Evolutionary conservation across 2,888 invertebrate species (phyloP), one percentile per base, ranked within the genome.

Genomic region (Caenorhabditis sp.): DNA sequence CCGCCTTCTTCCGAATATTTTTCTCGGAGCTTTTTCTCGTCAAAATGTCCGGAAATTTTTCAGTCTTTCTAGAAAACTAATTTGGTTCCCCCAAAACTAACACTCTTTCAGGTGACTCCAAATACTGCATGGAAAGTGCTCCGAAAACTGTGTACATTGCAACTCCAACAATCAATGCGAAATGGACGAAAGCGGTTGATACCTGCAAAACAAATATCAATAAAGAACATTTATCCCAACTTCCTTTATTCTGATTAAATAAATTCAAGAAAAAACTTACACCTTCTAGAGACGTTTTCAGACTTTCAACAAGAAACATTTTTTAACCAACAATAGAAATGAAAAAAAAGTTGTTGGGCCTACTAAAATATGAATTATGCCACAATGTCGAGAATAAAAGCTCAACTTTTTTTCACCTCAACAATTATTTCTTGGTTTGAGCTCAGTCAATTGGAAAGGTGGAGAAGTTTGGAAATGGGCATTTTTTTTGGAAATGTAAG

Each of bases 171-270:
- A 84, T 76, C 54, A 85, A 70, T 43, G 81, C 76, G n/a, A 82
- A 62, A 58, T 85, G 85, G 31, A 85, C 76, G 50, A 81, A 77
- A 50, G 83, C 67, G 1, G 85, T 84, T 1, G 83, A 81, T n/a
- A 80, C 83, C 85, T 84, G 64, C 59, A 79, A 66, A n/a, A 37
- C n/a, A 4, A 53, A 49, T 8, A 2, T 14, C 19, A 27, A 55
- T 55, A 6, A 37, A 59, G 19, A 27, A 27, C 31, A 36, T 36
- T 27, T n/a, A 21, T n/a, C 23, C 10, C 27, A 4, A 23, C 26
- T 57, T 26, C 14, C 12, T 26, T 51, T 23, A 12, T 51, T 19
- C 12, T 51, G 3, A 21, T 10, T 21, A 23, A 21, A 51, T 3
- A 23, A 51, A 23, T 50, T 12, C 8, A 51, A 51, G 4, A 51